Percentiles rank a stretch among this genome's conserved stretches.
These are phyloP conservation scores for Xanthorhoe designata DNA, from an alignment of 2,888 invertebrate species.

Conservation along the genomic window DNA sequence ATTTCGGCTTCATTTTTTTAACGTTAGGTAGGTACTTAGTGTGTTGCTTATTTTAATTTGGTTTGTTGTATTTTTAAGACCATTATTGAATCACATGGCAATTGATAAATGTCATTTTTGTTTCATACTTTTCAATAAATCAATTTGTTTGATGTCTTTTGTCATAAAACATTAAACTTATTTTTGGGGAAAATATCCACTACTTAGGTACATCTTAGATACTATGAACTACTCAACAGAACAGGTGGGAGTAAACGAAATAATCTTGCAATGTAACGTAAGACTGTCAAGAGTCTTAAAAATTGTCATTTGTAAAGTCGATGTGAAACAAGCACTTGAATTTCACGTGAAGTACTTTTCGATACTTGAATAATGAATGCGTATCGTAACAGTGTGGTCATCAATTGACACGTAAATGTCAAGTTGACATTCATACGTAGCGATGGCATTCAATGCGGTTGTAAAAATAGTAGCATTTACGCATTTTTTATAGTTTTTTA, in stretches of 20 bases:
- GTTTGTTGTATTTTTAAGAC: too few relatives aligned
- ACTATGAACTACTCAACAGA: too few relatives aligned
- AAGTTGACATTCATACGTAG: neutral
- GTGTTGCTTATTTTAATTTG: too few relatives aligned
- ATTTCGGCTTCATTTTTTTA: too few relatives aligned
- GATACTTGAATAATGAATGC: slow-evolving; percentile 5
- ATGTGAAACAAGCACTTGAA: slow-evolving; percentile 22
- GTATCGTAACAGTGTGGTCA: slow-evolving; percentile 13
- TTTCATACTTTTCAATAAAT: too few relatives aligned
- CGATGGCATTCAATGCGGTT: neutral
- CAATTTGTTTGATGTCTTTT: too few relatives aligned
- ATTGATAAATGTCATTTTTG: too few relatives aligned
- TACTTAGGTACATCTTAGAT: neutral
- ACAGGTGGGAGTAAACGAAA: too few relatives aligned
- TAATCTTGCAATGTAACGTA: neutral
- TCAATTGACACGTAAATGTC: neutral
- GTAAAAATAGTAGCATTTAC: slow-evolving; percentile 3
- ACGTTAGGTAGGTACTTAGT: too few relatives aligned
- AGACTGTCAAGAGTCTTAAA: neutral
- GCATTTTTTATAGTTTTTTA: neutral
- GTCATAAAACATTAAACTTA: too few relatives aligned
- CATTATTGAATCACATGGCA: too few relatives aligned
- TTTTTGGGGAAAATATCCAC: too few relatives aligned
- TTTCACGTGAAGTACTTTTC: slow-evolving; percentile 9
- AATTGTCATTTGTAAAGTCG: neutral